Conservation (phyloP, 2,888 invertebrate species). For the Drosophila dives region DNA sequence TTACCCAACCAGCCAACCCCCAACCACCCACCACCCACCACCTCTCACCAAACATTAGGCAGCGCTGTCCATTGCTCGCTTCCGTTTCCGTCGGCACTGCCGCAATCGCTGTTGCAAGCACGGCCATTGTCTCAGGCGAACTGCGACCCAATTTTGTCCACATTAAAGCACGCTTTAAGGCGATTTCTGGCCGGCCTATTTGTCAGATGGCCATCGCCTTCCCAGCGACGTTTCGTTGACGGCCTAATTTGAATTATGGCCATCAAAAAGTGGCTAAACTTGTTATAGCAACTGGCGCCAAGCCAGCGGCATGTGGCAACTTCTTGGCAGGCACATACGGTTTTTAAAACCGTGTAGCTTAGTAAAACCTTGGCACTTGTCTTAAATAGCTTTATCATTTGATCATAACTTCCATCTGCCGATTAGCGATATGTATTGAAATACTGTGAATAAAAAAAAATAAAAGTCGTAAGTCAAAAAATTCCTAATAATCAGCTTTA, state of each 20-base stretch:
- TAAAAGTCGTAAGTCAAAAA: not conserved
- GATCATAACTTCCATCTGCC: constrained; percentile 25
- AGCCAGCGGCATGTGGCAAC: constrained; percentile 49
- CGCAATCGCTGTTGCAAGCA: constrained; percentile 16
- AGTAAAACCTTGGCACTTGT: constrained; percentile 10
- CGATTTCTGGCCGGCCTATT: constrained; percentile 61
- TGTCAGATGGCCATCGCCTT: constrained; percentile 48
- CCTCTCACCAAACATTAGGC: constrained; percentile 66
- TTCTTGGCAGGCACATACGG: constrained; percentile 59
- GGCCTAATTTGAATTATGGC: constrained; percentile 76
- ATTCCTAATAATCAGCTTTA: not conserved
- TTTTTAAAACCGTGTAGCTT: constrained; percentile 1
- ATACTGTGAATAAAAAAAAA: not conserved
- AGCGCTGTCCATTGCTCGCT: constrained; percentile 73
- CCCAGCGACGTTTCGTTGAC: constrained; percentile 9
- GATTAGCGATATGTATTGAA: constrained; percentile 4
- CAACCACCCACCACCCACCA: constrained; percentile 23
- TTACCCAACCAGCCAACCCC: constrained; percentile 46
- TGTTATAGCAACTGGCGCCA: constrained; percentile 64
- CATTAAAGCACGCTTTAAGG: constrained; percentile 69
- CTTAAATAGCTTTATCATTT: constrained; percentile 30
- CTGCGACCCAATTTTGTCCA: constrained; percentile 49
- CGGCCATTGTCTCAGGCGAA: constrained; percentile 46
- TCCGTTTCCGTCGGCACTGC: constrained; percentile 63
- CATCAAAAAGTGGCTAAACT: constrained; percentile 76